phyloP scores from a whole-genome alignment of 2,888 invertebrate species.

The Archips xylosteana region DNA sequence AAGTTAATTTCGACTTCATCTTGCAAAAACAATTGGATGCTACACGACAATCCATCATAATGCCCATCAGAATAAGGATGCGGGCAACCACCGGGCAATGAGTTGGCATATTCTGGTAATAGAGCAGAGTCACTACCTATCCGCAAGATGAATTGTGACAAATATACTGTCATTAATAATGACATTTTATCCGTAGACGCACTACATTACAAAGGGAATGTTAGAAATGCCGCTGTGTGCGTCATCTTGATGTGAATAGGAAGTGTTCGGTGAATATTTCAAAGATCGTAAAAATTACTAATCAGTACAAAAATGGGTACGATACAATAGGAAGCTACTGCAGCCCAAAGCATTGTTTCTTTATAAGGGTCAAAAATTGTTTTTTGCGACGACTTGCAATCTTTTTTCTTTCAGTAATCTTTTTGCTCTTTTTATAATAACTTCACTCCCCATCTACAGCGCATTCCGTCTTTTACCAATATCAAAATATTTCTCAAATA shows the following conservation, averaged over 20 bases:
- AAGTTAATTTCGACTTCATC: neutral
- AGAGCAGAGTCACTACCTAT: slow-evolving; percentile 46
- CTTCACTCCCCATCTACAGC: no score
- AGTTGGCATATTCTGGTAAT: slow-evolving; percentile 48
- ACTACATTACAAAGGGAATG: slow-evolving; percentile 38
- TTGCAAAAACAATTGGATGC: neutral
- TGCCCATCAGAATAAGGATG: slow-evolving; percentile 33
- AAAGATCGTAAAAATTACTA: neutral
- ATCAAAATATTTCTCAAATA: slow-evolving; percentile 4
- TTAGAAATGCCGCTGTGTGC: slow-evolving; percentile 17
- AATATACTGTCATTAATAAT: slow-evolving; percentile 50
- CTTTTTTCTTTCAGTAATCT: neutral
- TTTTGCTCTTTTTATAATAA: neutral
- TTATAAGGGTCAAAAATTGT: no score
- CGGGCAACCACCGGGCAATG: slow-evolving; percentile 46
- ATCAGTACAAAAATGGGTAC: no score
- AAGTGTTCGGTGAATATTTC: slow-evolving; percentile 16
- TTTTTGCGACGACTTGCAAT: no score
- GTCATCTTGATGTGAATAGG: slow-evolving; percentile 20
- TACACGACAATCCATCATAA: neutral
- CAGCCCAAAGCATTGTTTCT: no score
- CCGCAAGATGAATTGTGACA: slow-evolving; percentile 53
- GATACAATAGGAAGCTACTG: no score
- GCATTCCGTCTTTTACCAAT: neutral
- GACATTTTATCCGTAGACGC: slow-evolving; percentile 38